Conservation (phyloP, 2,888 invertebrate genomes). For the Agrotis clavis region DNA sequence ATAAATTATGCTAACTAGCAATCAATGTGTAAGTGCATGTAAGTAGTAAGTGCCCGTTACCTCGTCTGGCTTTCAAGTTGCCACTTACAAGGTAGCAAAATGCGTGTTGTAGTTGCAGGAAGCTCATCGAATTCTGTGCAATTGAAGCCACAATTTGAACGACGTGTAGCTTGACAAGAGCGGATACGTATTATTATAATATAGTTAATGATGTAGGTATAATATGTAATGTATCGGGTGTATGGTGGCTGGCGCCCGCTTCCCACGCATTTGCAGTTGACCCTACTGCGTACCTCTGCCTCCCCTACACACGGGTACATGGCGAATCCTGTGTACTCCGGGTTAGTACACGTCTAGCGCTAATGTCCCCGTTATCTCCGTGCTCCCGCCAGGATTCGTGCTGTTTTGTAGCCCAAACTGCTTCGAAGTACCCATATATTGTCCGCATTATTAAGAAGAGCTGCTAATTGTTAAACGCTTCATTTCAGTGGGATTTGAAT, state of each 20-base stretch:
- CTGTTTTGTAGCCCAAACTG: constrained; percentile 71
- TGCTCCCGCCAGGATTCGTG: constrained; percentile 62
- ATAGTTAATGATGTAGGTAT: constrained; percentile 54
- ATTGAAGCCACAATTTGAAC: constrained; percentile 61
- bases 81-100: constrained; percentile 64
- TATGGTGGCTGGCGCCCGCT: constrained; percentile 60
- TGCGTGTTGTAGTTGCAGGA: constrained; percentile 67
- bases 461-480: neutral
- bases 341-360: constrained; percentile 75
- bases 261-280: constrained; percentile 80
- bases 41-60: constrained; percentile 60
- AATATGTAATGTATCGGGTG: constrained; percentile 36
- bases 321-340: constrained; percentile 73
- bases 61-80: constrained; percentile 56
- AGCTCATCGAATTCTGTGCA: constrained; percentile 65
- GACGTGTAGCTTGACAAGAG: constrained; percentile 64
- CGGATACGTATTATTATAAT: constrained; percentile 57
- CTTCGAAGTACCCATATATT: constrained; percentile 55
- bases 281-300: constrained; percentile 71
- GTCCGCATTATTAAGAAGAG: neutral
- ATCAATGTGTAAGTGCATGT: constrained; percentile 63
- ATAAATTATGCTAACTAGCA: constrained; percentile 58
- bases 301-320: constrained; percentile 71
- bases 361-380: constrained; percentile 82
- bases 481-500: neutral